These are phyloP conservation scores for Brachirus orientalis DNA, from an alignment of 2,113 vertebrate species.

Conservation along the genomic window DNA sequence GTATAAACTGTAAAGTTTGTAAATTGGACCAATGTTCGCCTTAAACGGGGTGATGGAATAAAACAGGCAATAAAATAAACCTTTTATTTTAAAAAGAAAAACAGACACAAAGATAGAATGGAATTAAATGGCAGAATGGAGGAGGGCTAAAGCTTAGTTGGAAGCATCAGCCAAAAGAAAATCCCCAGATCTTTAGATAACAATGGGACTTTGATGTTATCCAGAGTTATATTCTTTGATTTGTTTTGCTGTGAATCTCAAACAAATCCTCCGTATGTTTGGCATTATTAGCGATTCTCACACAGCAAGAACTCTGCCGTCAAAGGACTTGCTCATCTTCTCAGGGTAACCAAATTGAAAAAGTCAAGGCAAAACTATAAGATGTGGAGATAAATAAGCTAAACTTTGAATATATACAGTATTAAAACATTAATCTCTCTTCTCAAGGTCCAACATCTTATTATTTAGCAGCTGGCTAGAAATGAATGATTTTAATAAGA, in stretches of 20 bases:
- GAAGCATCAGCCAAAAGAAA: slow-evolving; percentile 29
- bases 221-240: slow-evolving; percentile 27
- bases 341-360: too few species aligned
- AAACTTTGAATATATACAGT: too few species aligned
- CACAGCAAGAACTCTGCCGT: not conserved
- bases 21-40: not conserved
- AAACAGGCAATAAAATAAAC: not conserved
- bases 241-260: slow-evolving; percentile 38
- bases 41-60: too few species aligned
- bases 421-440: slow-evolving; percentile 28
- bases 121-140: not conserved
- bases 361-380: slow-evolving; percentile 6
- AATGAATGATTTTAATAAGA: slow-evolving; percentile 55
- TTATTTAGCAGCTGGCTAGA: slow-evolving; percentile 28
- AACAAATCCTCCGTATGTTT: slow-evolving; percentile 16
- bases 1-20: too few species aligned
- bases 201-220: slow-evolving; percentile 34
- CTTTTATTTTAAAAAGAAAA: slow-evolving; percentile 3
- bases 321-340: not conserved
- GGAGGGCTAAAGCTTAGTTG: not conserved
- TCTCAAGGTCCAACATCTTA: slow-evolving; percentile 39
- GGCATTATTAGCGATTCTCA: not conserved
- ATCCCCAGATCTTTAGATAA: slow-evolving; percentile 22
- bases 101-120: not conserved
- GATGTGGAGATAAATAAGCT: slow-evolving; percentile 4